phyloP scores from a whole-genome alignment of 2,113 vertebrate species.

The Orthonyx spaldingii region DNA sequence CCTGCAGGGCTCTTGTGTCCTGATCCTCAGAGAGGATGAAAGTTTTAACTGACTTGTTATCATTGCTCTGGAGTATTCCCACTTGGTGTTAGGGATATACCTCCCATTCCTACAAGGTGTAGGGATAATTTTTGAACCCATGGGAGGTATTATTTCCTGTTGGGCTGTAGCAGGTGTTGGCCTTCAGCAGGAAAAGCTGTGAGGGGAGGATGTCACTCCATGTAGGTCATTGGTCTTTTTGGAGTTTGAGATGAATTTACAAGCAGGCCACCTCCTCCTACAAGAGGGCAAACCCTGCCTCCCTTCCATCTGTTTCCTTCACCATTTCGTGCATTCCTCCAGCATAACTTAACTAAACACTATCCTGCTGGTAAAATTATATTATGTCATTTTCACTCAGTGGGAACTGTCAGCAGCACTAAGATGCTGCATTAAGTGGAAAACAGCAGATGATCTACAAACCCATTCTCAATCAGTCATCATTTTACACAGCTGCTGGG shows the following conservation, averaged over 20 bases:
- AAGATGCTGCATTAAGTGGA: slow-evolving; percentile 52
- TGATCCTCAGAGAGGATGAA: neutral
- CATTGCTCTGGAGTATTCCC: neutral
- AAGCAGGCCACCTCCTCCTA: neutral
- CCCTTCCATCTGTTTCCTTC: slow-evolving; percentile 18
- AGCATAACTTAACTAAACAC: slow-evolving; percentile 39
- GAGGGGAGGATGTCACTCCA: neutral
- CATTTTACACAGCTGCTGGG: slow-evolving; percentile 21
- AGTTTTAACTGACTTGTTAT: neutral
- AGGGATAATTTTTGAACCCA: neutral
- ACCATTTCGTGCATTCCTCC: slow-evolving; percentile 12
- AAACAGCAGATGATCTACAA: slow-evolving; percentile 30
- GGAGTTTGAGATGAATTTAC: neutral
- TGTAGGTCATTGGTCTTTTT: neutral
- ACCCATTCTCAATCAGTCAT: slow-evolving; percentile 18
- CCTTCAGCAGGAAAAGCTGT: neutral
- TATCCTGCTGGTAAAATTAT: slow-evolving; percentile 45
- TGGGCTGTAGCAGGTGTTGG: neutral
- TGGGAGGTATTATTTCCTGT: neutral
- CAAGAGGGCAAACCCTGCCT: neutral
- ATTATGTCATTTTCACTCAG: slow-evolving; percentile 36
- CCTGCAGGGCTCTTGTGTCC: neutral
- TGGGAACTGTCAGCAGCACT: slow-evolving; percentile 49
- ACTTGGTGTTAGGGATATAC: neutral
- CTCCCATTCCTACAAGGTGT: neutral